These are phyloP conservation scores for Fragum sueziense DNA, from an alignment of 2,888 invertebrate genomes.

Conservation along the genomic window DNA sequence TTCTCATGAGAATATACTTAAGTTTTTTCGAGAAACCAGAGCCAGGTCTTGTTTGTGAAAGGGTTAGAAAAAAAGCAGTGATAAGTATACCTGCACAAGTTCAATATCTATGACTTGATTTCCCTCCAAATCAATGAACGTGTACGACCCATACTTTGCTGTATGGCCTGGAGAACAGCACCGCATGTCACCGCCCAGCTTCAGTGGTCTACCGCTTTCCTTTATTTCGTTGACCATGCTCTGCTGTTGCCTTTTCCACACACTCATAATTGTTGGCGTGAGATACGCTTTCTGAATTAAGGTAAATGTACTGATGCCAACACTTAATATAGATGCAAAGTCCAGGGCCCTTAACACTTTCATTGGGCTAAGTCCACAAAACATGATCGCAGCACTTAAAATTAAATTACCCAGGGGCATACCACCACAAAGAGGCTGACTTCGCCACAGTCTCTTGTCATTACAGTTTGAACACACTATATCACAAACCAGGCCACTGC, in stretches of 20 bases:
- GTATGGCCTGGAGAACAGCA: slow-evolving; percentile 36
- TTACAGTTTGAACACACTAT: no score
- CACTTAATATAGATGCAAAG: not conserved
- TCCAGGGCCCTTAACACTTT: slow-evolving; percentile 8
- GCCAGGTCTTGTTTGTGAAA: no score
- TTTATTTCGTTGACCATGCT: not conserved
- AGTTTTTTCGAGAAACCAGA: no score
- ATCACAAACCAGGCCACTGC: no score
- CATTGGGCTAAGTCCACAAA: slow-evolving; percentile 9
- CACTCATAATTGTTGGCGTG: slow-evolving; percentile 5
- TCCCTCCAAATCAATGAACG: not conserved
- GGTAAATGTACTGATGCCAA: slow-evolving; percentile 4
- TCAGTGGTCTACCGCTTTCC: not conserved
- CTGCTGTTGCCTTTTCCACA: slow-evolving; percentile 11
- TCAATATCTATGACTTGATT: no score
- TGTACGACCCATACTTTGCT: slow-evolving; percentile 23
- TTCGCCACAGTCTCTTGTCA: no score
- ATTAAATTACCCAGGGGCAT: not conserved
- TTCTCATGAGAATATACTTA: no score
- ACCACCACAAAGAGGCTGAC: no score
- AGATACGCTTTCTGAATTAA: slow-evolving; percentile 15
- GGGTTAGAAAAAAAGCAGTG: no score
- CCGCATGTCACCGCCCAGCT: slow-evolving; percentile 15
- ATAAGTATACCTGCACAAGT: no score
- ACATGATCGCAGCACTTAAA: slow-evolving; percentile 15